phyloP scores from a whole-genome alignment of 1,140 invertebrate genomes.

The Cheumatopsyche charites region DNA sequence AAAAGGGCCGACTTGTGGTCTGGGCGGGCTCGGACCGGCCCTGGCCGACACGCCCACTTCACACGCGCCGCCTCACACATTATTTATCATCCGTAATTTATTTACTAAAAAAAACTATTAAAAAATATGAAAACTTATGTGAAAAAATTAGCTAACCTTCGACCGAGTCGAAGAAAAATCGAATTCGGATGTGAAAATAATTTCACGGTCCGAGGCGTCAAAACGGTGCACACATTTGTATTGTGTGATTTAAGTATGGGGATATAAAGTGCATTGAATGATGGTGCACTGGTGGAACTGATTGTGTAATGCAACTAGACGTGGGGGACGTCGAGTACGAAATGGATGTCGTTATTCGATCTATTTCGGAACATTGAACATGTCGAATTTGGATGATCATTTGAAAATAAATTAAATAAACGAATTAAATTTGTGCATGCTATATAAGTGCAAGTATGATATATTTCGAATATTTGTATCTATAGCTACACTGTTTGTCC shows the following conservation, averaged over 20 bases:
- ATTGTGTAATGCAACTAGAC: slow-evolving; percentile 11
- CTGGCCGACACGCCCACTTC: slow-evolving; percentile 14
- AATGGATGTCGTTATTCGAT: too few species aligned
- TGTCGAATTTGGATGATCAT: too few species aligned
- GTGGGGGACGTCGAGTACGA: not conserved
- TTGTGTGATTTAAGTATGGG: not conserved
- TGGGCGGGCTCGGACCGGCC: slow-evolving; percentile 4
- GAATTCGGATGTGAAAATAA: not conserved
- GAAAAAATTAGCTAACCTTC: too few species aligned
- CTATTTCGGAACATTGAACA: too few species aligned
- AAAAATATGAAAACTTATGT: not conserved
- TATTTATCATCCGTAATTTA: slow-evolving; percentile 8
- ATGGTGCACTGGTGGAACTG: slow-evolving; percentile 27
- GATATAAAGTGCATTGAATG: slow-evolving; percentile 6
- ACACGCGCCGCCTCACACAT: not conserved
- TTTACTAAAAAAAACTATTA: not conserved
- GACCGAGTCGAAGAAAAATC: too few species aligned
- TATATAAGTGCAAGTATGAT: too few species aligned
- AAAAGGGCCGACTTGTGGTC: slow-evolving; percentile 6
- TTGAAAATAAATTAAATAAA: too few species aligned
- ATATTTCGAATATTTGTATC: too few species aligned
- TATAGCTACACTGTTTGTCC: too few species aligned
- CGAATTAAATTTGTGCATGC: too few species aligned
- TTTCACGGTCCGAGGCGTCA: slow-evolving; percentile 17
- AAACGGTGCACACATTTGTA: too few species aligned